A percentile compares a stretch with the other conserved stretches of the same genome.
These are phyloP conservation scores for Deilephila elpenor DNA, from an alignment of 2,888 invertebrate genomes.

Conservation along the genomic window DNA sequence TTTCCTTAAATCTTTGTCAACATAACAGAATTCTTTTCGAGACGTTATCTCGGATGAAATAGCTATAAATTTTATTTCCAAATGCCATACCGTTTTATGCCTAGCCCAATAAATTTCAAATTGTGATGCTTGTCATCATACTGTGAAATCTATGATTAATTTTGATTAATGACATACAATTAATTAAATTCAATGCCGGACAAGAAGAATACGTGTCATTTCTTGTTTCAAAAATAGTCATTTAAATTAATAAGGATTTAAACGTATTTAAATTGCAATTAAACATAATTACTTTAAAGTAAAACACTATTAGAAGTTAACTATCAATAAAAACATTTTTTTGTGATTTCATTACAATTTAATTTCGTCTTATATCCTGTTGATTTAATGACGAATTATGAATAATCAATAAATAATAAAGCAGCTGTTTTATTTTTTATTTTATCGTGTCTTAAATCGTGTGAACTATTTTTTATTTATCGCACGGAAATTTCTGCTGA, in stretches of 20 bases:
- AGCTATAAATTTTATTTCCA: background rate
- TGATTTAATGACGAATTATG: too few species aligned
- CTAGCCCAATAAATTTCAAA: background rate
- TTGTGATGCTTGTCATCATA: conserved; percentile 24
- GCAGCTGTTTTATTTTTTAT: too few species aligned
- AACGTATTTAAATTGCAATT: background rate
- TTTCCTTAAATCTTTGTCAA: background rate
- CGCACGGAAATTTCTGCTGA: too few species aligned
- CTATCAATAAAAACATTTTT: too few species aligned
- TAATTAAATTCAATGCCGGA: background rate
- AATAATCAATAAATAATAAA: too few species aligned
- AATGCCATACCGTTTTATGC: background rate
- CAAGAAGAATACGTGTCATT: background rate
- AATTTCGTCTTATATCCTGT: too few species aligned
- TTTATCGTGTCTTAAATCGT: too few species aligned
- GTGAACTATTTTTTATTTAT: too few species aligned
- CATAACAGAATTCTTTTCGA: background rate
- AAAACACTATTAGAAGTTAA: too few species aligned
- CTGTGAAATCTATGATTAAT: conserved; percentile 41
- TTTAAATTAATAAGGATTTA: background rate
- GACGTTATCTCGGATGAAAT: background rate
- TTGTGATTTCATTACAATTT: too few species aligned
- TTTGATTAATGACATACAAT: conserved; percentile 36
- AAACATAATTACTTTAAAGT: too few species aligned
- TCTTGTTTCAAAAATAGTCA: background rate